Evolutionary conservation across 2,888 invertebrate species (phyloP), one percentile per base, ranked within the genome.

Genomic region (Parnassius orleans): DNA sequence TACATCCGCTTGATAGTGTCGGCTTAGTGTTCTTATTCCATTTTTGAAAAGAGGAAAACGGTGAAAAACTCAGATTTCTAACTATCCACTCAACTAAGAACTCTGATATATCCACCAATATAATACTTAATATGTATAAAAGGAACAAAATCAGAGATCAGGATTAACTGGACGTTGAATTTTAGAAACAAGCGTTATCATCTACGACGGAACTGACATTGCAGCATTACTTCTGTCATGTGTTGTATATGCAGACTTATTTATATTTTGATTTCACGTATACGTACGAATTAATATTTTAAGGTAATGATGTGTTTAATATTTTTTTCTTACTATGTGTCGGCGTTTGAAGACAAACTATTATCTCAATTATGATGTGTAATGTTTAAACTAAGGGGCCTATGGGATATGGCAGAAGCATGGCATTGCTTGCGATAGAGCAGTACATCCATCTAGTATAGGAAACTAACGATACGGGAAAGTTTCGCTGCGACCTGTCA

Each of bases 11-110:
- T 51, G 55, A 61, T 61, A 56, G 62, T 54, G 57, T 57, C 54
- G 54, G 58, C 62, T 63, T 63, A 62, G 43, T 54, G 41, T 52
- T 54, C 54, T 63, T 63, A 58, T 58, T 62, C 46, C 54, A 57
- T 48, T 58, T 48, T 41, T 53, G 54, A 63, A 63, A 54, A 58
- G 41, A 51, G 50, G 33, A 58, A 62, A 57, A 50, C 54, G 53
- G 42, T 57, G 53, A 53, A 61, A 62, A 61, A 53, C 57, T 57
- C 52, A 42, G 52, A 55, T 60, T 63, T 57, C 43, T 43, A 43
- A 47, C 59, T 52, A 24, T 9, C 59, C 52, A 57, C 56, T 41
- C 10, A 47, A 10, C 10, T 9, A 15, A 52, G 61, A 47, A 41
- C 61, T 11, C 41, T 47, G 33, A 10, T 44, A 15, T 24, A 61